These are phyloP conservation scores for Hexactinellida sp. DNA, from an alignment of 37 sponge, comb jelly and placozoan species.

Conservation along the genomic window DNA sequence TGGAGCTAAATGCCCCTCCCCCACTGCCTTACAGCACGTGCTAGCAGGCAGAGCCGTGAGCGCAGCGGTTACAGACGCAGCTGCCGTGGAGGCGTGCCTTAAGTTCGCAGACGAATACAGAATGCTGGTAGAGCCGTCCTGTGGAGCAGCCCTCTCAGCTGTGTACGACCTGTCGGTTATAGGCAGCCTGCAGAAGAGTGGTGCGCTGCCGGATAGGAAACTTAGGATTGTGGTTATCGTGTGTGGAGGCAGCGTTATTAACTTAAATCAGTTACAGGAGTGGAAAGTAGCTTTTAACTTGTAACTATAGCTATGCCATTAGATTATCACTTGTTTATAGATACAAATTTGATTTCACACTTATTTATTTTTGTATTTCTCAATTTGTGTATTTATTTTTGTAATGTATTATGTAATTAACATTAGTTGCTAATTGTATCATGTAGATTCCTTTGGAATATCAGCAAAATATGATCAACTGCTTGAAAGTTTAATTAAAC, in stretches of 20 bases:
- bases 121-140: slow-evolving; percentile 72
- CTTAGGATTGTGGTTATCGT: slow-evolving; percentile 56
- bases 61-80: slow-evolving; percentile 46
- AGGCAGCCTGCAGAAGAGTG: slow-evolving; percentile 25
- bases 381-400: too few species aligned
- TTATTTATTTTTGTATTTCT: too few species aligned
- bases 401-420: too few species aligned
- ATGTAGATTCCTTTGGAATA: too few species aligned
- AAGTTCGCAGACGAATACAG: slow-evolving; percentile 75
- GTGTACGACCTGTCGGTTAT: slow-evolving; percentile 36
- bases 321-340: too few species aligned
- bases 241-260: slow-evolving; percentile 83
- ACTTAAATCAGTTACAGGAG: slow-evolving; percentile 36
- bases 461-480: too few species aligned
- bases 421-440: too few species aligned
- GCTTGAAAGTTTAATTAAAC: too few species aligned
- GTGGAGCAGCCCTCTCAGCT: slow-evolving; percentile 81
- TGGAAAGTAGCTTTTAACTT: slow-evolving; percentile 52
- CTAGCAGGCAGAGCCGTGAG: slow-evolving; percentile 29
- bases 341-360: too few species aligned
- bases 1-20: slow-evolving; percentile 60
- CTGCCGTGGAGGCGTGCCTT: slow-evolving; percentile 63
- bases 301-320: too few species aligned
- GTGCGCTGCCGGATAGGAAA: slow-evolving; percentile 27
- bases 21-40: slow-evolving; percentile 44